Evolutionary conservation across 2,888 invertebrate genomes (phyloP).

Genomic region (Drosophila paranaensis): DNA sequence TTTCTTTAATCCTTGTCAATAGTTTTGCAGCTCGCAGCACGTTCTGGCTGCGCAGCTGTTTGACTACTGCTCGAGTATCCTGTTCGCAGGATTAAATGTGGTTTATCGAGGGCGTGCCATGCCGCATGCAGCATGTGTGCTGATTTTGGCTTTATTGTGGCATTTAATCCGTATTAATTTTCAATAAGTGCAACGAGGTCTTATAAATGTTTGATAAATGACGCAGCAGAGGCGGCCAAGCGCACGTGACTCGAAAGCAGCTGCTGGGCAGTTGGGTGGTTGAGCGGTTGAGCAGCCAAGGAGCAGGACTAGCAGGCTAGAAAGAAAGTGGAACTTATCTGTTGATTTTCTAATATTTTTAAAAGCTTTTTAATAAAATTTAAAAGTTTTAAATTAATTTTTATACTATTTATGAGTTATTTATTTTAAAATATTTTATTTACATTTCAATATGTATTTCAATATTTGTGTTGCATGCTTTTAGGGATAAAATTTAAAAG

Average conservation of each 20-base stretch:
- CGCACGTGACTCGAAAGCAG: conserved; percentile 43
- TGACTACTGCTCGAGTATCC: conserved; percentile 65
- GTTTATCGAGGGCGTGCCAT: conserved; percentile 24
- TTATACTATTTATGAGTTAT: background rate
- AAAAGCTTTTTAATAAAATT: too few relatives aligned
- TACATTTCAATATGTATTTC: too few relatives aligned
- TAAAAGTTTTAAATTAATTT: background rate
- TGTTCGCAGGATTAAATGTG: conserved; percentile 73
- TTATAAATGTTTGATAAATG: conserved; percentile 71
- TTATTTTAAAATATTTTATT: background rate
- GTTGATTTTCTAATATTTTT: background rate
- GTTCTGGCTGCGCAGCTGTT: conserved; percentile 61
- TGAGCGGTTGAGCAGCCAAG: background rate
- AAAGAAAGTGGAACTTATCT: background rate
- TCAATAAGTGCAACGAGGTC: conserved; percentile 72
- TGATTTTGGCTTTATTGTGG: conserved; percentile 72
- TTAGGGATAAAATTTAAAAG: background rate
- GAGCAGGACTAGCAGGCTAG: background rate
- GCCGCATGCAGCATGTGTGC: conserved; percentile 59
- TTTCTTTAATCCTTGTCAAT: conserved; percentile 68
- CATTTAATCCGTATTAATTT: conserved; percentile 74
- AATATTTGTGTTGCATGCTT: conserved; percentile 13
- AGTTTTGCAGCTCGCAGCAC: conserved; percentile 36
- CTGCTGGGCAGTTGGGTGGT: background rate
- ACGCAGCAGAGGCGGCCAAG: conserved; percentile 30